A percentile compares a stretch with the other conserved stretches of the same genome.
Conservation (phyloP, 2,797 vertebrate species). For the Triplophysa yarkandensis region DNA sequence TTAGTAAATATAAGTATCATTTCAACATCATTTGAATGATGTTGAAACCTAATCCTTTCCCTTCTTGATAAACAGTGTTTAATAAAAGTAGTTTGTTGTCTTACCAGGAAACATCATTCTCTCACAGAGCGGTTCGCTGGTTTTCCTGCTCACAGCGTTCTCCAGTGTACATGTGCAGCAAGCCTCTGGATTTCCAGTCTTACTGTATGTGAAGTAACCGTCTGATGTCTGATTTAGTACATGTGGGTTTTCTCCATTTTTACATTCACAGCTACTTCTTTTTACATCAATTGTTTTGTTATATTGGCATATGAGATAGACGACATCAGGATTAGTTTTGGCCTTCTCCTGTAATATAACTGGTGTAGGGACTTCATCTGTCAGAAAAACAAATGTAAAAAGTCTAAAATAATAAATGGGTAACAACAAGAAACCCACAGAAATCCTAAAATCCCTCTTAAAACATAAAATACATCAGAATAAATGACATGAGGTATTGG, state of each 20-base stretch:
- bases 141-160: neutral
- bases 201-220: neutral
- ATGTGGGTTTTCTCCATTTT: neutral
- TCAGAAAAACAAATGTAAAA: constrained; percentile 4
- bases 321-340: fast-evolving
- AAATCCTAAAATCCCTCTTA: neutral
- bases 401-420: neutral
- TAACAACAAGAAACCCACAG: neutral
- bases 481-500: too few species aligned
- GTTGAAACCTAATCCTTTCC: too few species aligned
- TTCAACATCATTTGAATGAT: too few species aligned
- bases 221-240: neutral
- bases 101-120: neutral
- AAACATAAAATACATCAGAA: too few species aligned
- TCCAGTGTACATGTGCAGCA: neutral
- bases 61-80: too few species aligned
- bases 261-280: neutral
- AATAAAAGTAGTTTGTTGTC: neutral
- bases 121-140: neutral
- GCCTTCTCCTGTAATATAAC: fast-evolving
- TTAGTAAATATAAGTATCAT: too few species aligned
- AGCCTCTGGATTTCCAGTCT: neutral
- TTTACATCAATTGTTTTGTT: neutral
- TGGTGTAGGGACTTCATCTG: neutral
- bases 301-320: neutral